Evolutionary conservation across 2,888 invertebrate genomes (phyloP), one percentile per base, ranked within the genome.

Genomic region (Cryptus armator): DNA sequence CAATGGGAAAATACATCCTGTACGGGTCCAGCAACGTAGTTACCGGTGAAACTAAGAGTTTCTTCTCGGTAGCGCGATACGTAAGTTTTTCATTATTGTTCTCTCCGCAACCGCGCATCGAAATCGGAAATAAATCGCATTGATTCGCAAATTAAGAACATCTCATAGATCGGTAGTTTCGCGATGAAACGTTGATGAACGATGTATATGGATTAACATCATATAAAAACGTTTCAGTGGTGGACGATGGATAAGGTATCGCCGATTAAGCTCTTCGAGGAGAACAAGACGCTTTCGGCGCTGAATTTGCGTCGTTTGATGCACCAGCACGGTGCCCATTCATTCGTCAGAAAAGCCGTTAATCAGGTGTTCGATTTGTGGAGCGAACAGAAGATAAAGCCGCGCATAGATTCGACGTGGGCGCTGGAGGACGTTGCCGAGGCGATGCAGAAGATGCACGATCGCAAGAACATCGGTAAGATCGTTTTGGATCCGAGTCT

Each of bases 231-330:
- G 1, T 19, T 67, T 62, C 94, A 97, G 97, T 98, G 98, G 98
- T 98, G 98, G 98, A 98, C 98, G 94, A 97, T 98, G 85, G 98
- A 98, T 94, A 98, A 98, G 94, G 96, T 98, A 87, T 97, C 97
- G 4, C 98, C 98, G 7, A 96, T 98, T 94, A 98, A 97, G 94
- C 94, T 98, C 90, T 98, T 97, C 94, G 98, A 98, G 91, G 98
- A 98, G 94, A 98, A 98, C 95, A 97, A 97, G 94, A 96, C 96
- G 84, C 95, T 98, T 84, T 95, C 97, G 62, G 98, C 98, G 1
- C 95, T 98, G 94, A 97, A 98, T 94, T 95, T 98, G 90, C 96
- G 98, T 79, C 97, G 97, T 92, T 94, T 98, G 93, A 95, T 98
- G 94, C 97, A 97, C 94, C 97, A 97, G 90, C 96, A 97, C 90